Evolutionary conservation across 2,888 invertebrate species (phyloP), one percentile per base, ranked within the genome.

Genomic region (Octonoba sinensis): DNA sequence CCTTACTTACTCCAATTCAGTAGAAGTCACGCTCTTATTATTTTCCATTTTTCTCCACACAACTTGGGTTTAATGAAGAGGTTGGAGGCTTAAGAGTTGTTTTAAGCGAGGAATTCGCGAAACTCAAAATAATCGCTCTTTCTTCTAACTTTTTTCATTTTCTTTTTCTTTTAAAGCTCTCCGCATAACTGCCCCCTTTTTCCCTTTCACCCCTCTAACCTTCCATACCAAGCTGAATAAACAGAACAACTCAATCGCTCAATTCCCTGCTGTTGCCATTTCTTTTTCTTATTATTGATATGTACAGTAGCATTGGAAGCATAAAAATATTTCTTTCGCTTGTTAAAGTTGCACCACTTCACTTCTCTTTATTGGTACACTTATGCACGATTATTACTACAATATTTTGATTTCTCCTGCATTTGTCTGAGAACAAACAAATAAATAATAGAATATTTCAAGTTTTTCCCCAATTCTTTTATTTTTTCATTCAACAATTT

Each of bases 31-130:
- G 69, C 16, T 64, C 20, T 20, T 47, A 47, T 54, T 36, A 20
- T 49, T 44, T 69, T 51, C n/a, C 36, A 49, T 44, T 56, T 4
- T 24, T 62, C 69, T 24, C 51, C 59, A 24, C 15, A 27, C 20
- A 62, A 74, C 59, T 18, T 57, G 60, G 27, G 60, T 65, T 47
- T 72, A 78, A 78, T 78, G 71, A 72, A 65, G 59, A 59, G 51
- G 66, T 66, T 36, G 18, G 22, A 18, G 16, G 51, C 36, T 49
- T 44, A 70, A 49, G n/a, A 57, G 51, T 72, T 71, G 44, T 60
- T 65, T 71, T 71, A 71, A 57, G 59, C 36, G 36, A 59, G 51
- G 47, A 72, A 71, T 66, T 71, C 78, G 44, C 36, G 51, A 60
- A 27, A 18, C 46, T 54, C 51, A 13, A 36, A 46, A 57, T 57